Conservation (phyloP, 2,113 vertebrate species). For the Antigone vipio region DNA sequence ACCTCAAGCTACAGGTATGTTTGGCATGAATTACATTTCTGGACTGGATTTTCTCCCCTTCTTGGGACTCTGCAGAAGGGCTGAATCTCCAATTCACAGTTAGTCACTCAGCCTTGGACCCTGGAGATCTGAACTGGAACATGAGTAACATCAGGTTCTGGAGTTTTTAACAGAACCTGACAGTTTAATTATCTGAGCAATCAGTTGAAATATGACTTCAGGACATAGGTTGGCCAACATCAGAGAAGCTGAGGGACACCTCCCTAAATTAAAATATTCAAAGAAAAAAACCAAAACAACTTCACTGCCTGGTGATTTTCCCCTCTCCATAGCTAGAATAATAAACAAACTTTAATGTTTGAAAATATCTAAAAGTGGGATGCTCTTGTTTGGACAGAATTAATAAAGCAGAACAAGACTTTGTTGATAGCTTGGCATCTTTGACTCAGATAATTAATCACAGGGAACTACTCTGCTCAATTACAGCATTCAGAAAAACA, state of each 20-base stretch:
- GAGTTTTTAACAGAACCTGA: background rate
- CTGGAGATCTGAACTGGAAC: background rate
- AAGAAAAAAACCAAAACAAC: background rate
- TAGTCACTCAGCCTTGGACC: background rate
- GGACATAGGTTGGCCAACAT: background rate
- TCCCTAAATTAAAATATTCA: background rate
- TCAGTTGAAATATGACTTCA: background rate
- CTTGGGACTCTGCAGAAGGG: background rate
- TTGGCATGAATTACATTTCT: background rate
- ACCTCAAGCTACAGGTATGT: background rate
- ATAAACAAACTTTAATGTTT: background rate
- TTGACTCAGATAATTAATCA: background rate
- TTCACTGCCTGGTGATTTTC: background rate
- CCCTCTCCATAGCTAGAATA: background rate
- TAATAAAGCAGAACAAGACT: background rate
- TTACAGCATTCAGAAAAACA: background rate
- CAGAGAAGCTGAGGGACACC: background rate
- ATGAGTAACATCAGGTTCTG: background rate
- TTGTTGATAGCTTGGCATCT: background rate
- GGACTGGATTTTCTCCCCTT: background rate
- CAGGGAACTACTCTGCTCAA: background rate
- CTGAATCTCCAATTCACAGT: background rate
- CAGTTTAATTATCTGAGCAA: conserved; percentile 35
- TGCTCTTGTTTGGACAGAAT: background rate
- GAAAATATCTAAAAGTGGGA: background rate